A percentile compares a stretch with the other conserved stretches of the same genome.
Evolutionary conservation across 2,797 vertebrate species (phyloP).

Genomic region (Galaxias olidus): DNA sequence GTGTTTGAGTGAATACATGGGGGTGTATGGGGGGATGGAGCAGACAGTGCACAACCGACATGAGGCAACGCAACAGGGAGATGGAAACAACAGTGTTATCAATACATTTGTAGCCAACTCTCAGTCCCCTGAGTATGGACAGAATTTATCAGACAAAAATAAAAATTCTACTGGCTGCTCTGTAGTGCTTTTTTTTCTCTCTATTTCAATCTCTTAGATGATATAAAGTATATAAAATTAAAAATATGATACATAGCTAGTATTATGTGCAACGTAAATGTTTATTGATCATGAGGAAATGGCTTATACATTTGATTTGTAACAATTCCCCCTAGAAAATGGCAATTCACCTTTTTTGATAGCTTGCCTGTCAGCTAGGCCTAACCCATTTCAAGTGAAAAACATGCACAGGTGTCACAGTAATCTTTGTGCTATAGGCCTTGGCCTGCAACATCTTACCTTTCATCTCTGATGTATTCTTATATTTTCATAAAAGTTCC

Average conservation of each 20-base stretch:
- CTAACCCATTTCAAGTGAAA: conserved; percentile 45
- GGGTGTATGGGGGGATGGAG: conserved; percentile 65
- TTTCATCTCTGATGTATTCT: conserved; percentile 54
- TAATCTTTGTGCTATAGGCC: conserved; percentile 42
- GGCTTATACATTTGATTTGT: conserved; percentile 33
- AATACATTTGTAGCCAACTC: too few relatives aligned
- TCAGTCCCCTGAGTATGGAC: too few relatives aligned
- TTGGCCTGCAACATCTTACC: conserved; percentile 60
- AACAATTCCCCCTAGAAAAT: conserved; percentile 49
- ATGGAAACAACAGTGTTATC: too few relatives aligned
- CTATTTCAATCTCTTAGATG: too few relatives aligned
- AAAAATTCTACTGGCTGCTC: too few relatives aligned
- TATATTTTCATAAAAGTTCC: conserved; percentile 40
- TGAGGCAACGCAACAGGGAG: conserved; percentile 31
- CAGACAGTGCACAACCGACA: conserved; percentile 64
- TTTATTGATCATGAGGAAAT: too few relatives aligned
- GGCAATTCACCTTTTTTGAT: conserved; percentile 55
- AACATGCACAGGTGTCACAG: conserved; percentile 73
- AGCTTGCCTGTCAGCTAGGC: conserved; percentile 57
- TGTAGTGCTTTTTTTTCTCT: too few relatives aligned
- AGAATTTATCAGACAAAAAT: too few relatives aligned
- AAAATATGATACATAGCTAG: too few relatives aligned
- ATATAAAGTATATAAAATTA: too few relatives aligned
- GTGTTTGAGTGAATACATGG: conserved; percentile 76
- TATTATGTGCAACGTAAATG: too few relatives aligned